Conservation (phyloP, 2,797 vertebrate species). For the Protonibea diacanthus region DNA sequence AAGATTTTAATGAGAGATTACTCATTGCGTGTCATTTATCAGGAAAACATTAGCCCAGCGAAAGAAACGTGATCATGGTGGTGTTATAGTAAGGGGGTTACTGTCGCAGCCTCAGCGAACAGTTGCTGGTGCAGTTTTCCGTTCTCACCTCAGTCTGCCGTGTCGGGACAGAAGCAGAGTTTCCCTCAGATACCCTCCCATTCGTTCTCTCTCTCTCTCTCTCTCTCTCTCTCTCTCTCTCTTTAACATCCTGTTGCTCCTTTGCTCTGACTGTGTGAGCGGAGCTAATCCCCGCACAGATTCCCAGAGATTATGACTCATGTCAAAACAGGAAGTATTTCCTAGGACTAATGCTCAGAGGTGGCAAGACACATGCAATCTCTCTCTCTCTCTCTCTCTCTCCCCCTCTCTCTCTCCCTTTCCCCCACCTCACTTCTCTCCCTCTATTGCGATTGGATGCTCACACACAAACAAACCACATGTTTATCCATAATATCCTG, state of each 20-base stretch:
- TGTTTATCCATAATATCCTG: conserved; percentile 73
- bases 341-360: conserved; percentile 73
- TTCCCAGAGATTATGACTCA: conserved; percentile 84
- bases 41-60: not conserved
- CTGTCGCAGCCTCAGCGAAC: conserved; percentile 2
- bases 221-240: conserved; percentile 40
- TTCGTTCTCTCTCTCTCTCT: not conserved
- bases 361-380: conserved; percentile 61
- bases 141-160: conserved; percentile 14
- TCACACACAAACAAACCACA: conserved; percentile 57
- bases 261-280: conserved; percentile 66
- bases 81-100: conserved; percentile 4
- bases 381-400: conserved; percentile 16
- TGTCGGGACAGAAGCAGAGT: conserved; percentile 27
- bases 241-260: conserved; percentile 71
- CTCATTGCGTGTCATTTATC: not conserved
- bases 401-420: conserved; percentile 14
- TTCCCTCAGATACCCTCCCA: conserved; percentile 18
- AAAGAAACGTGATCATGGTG: not conserved
- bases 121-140: not conserved
- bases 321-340: conserved; percentile 86
- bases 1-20: not conserved
- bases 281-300: conserved; percentile 78
- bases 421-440: not conserved
- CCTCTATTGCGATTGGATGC: conserved; percentile 52